phyloP scores from a whole-genome alignment of 2,888 invertebrate species.

The Elysia crispata region DNA sequence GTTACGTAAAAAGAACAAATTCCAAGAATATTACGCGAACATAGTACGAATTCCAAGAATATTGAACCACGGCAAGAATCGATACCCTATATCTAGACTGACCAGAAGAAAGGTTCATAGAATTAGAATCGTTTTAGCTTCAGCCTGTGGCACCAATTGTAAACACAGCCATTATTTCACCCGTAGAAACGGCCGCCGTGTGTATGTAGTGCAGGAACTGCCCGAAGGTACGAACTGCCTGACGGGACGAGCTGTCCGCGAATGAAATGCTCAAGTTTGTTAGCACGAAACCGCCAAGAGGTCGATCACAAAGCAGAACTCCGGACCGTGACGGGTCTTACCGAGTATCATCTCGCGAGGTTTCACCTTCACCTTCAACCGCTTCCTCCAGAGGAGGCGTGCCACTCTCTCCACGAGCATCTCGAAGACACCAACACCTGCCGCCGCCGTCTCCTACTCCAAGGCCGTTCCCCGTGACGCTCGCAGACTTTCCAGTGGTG shows the following conservation, averaged over 20 bases:
- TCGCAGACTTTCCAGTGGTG: not conserved
- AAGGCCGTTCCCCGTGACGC: not conserved
- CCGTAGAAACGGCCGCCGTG: no score
- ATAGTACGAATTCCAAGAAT: no score
- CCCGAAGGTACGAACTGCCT: not conserved
- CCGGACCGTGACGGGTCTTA: constrained; percentile 37
- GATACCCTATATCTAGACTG: no score
- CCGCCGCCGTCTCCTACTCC: not conserved
- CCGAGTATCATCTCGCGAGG: constrained; percentile 11
- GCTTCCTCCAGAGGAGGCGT: not conserved
- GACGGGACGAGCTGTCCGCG: not conserved
- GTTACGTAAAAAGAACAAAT: no score
- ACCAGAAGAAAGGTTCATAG: no score
- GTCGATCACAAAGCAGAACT: constrained; percentile 44
- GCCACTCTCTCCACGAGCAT: constrained; percentile 1
- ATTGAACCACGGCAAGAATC: no score
- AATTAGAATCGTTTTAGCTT: no score
- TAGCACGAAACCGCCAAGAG: constrained; percentile 63
- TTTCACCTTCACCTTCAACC: constrained; percentile 4
- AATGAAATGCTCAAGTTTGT: constrained; percentile 68
- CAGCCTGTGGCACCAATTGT: no score
- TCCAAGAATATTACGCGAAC: no score
- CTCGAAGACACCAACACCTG: not conserved
- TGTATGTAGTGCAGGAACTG: no score
- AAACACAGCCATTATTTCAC: no score